phyloP scores from a whole-genome alignment of 2,113 vertebrate species.

The Eidolon helvum region DNA sequence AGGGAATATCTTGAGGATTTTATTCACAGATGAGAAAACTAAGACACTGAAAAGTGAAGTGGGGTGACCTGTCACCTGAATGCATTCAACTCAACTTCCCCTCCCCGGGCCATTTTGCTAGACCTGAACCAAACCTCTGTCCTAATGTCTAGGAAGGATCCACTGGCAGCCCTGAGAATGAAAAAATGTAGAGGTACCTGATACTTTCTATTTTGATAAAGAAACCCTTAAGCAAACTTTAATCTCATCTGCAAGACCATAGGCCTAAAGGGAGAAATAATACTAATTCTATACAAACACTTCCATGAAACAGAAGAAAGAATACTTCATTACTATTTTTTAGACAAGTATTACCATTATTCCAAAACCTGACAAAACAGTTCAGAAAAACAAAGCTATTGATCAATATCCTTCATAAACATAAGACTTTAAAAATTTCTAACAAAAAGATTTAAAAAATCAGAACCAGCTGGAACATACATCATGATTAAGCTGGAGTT shows the following conservation, averaged over 20 bases:
- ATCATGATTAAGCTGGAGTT: background rate
- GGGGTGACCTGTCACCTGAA: background rate
- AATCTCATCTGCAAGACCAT: background rate
- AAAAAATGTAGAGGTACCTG: background rate
- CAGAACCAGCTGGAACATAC: background rate
- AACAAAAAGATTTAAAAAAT: slow-evolving; percentile 3
- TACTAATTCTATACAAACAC: background rate
- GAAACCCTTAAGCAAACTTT: background rate
- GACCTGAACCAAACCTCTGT: background rate
- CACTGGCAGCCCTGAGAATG: background rate
- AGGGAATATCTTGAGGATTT: background rate
- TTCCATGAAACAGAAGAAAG: background rate
- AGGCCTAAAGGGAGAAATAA: background rate
- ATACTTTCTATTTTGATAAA: slow-evolving; percentile 13
- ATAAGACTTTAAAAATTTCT: background rate
- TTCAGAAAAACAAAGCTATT: background rate
- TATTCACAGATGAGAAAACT: background rate
- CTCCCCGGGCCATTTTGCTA: background rate
- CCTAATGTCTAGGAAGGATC: background rate
- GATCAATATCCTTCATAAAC: background rate
- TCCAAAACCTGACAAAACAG: background rate
- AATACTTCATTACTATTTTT: background rate
- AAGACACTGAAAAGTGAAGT: background rate
- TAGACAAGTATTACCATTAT: background rate
- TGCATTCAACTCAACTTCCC: background rate